Base-by-base conservation (phyloP, 2,888 invertebrate species). In the Linnaemya tessellans region DNA sequence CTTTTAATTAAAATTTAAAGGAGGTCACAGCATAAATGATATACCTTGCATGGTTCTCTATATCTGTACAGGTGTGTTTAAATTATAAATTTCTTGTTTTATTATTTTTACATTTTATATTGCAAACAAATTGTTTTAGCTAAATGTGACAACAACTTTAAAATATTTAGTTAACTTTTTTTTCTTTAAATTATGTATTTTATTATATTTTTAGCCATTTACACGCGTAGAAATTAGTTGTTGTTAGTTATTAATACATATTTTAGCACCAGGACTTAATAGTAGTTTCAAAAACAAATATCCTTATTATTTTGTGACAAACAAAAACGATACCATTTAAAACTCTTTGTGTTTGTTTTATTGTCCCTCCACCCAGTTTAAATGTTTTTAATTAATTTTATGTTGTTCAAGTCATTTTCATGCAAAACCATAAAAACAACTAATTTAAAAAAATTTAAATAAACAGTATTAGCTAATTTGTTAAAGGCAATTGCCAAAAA, bases 61-160 rank as follows among this genome's bases (percentile, higher is more conserved):
- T 90, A 90, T 92, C 88, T 92, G 92, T 90, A 88, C 91, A 92
- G 92, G 92, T 92, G 92, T 91, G 92, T 92, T 90, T 73, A 75
- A 82, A 82, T 82, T 75, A 82, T 80, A 79, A 82, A 82, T 78
- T 78, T 49, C 54, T 65, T 74, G 49, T 20, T 70, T 49, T 79
- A 35, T 62, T 67, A 67, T 77, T 73, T 54, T 41, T 65, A 70
- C 25, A 49, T 65, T 30, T 30, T 70, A 58, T 65, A 73, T 64
- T 70, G n/a, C 30, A 81, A 62, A 70, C 51, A 58, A 60, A 71
- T 78, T 70, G 25, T 79, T 38, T 70, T 77, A 58, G 49, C 60
- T 54, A 41, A 62, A 51, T 64, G 38, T 51, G 41, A 56, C 35
- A 38, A 74, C 38, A 49, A 64, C 56, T 58, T 54, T 10, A 18